Evolutionary conservation across 2,113 vertebrate species (phyloP), one percentile per base, ranked within the genome.

Genomic region (Tricholaema leucomelas): DNA sequence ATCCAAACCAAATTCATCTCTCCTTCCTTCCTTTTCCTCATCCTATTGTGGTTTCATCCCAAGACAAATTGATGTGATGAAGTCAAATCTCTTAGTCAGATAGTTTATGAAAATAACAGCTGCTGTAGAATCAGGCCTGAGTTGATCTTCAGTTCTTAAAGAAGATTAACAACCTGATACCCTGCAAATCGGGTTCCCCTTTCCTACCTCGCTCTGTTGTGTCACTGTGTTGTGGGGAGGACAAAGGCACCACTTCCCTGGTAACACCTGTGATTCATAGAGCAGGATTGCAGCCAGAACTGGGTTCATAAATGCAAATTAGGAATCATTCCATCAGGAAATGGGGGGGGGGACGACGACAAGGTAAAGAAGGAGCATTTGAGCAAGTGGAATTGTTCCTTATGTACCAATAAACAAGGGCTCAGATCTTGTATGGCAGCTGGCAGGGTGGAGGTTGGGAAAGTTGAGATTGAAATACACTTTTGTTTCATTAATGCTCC

Each of bases 81-180:
- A 69, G 81, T 84, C 86, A 44, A 33, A 85, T 69, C 74, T 59
- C 86, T 59, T 59, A 64, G 85, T 17, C 66, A 72, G 76, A 83
- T 75, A 67, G 70, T 92, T 90, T 88, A 86, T 82, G 91, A 81
- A 85, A 90, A 94, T 81, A 90, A 27, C 91, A 92, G 83, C 71
- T 85, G 78, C 80, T 87, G 6, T 18, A 54, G 88, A 67, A 12
- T 24, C 2, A 12, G 75, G 81, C 59, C 76, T 50, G 46, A 28
- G 42, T 18, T 61, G 90, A 87, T 85, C 88, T 90, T 21, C 79
- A 28, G 3, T 80, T 85, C 83, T 79, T 91, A 81, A 70, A 75
- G 92, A 15, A 91, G 89, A 87, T 87, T 83, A 93, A 73, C 70
- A 91, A 42, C 65, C 87, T 80, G 46, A 55, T 71, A 33, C 48